Percentiles rank a stretch among this genome's conserved stretches.
Conservation (phyloP, 2,888 invertebrate genomes). For the Drosophila affinis region DNA sequence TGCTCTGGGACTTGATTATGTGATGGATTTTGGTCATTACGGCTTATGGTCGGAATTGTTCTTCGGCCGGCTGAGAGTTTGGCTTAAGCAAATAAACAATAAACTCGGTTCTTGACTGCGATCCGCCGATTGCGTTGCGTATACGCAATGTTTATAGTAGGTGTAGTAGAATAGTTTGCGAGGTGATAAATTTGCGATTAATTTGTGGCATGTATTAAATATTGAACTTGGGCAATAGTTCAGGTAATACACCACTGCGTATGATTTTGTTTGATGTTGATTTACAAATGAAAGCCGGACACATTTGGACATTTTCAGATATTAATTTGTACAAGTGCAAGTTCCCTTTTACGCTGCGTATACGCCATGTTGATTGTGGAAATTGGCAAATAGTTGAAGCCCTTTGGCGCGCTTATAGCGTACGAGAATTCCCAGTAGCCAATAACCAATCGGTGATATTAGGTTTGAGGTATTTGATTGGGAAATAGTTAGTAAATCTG, state of each 20-base stretch:
- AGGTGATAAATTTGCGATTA: neutral
- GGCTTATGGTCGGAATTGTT: slow-evolving; percentile 55
- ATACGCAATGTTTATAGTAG: slow-evolving; percentile 40
- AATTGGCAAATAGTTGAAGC: neutral
- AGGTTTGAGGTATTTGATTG: neutral
- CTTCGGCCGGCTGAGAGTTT: slow-evolving; percentile 18
- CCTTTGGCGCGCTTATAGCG: neutral
- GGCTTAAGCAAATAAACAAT: slow-evolving; percentile 15
- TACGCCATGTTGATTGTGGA: too few species aligned
- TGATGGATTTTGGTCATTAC: slow-evolving; percentile 72
- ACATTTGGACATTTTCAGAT: neutral
- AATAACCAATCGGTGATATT: neutral
- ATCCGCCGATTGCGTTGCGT: slow-evolving; percentile 30
- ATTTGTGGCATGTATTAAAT: neutral
- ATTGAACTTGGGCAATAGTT: neutral
- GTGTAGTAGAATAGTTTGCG: too few species aligned
- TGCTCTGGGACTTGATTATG: slow-evolving; percentile 63
- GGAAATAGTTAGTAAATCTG: neutral
- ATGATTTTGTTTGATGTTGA: neutral
- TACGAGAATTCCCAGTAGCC: neutral
- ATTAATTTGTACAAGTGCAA: too few species aligned
- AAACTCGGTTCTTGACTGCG: neutral
- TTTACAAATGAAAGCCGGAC: neutral
- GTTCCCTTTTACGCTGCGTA: too few species aligned
- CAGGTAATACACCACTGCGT: too few species aligned